Evolutionary conservation across 2,888 invertebrate species (phyloP).

Genomic region (Xestia sexstrigata): DNA sequence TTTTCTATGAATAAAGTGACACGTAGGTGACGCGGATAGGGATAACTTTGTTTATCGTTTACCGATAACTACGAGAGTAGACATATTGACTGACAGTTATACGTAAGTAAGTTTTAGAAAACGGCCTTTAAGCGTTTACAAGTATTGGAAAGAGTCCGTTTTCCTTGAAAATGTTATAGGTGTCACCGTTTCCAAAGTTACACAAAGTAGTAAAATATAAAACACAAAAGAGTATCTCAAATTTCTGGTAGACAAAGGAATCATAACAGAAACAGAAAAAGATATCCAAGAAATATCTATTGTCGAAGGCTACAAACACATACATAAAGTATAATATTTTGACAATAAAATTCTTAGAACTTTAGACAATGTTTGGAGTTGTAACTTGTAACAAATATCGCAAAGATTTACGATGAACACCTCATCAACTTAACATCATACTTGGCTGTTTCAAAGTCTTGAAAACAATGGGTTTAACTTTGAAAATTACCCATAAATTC

Average conservation of each 20-base stretch:
- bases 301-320: background rate
- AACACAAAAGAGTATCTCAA: background rate
- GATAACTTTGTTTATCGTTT: too few relatives aligned
- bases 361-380: background rate
- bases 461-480: constrained; percentile 36
- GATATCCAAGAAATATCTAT: background rate
- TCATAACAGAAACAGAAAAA: background rate
- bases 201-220: background rate
- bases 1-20: too few relatives aligned
- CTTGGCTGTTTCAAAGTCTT: constrained; percentile 12
- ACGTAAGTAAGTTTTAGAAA: too few relatives aligned
- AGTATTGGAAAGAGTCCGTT: background rate
- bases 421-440: constrained; percentile 13
- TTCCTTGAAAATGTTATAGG: background rate
- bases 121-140: background rate
- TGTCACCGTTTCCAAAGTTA: background rate
- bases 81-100: too few relatives aligned
- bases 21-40: too few relatives aligned
- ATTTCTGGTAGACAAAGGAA: background rate
- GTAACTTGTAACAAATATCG: constrained; percentile 30
- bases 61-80: too few relatives aligned
- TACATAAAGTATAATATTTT: constrained; percentile 1
- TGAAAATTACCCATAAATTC: constrained; percentile 40
- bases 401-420: constrained; percentile 23
- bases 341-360: constrained; percentile 22